phyloP scores from a whole-genome alignment of 2,797 vertebrate species.

The Simalia tracyae region DNA sequence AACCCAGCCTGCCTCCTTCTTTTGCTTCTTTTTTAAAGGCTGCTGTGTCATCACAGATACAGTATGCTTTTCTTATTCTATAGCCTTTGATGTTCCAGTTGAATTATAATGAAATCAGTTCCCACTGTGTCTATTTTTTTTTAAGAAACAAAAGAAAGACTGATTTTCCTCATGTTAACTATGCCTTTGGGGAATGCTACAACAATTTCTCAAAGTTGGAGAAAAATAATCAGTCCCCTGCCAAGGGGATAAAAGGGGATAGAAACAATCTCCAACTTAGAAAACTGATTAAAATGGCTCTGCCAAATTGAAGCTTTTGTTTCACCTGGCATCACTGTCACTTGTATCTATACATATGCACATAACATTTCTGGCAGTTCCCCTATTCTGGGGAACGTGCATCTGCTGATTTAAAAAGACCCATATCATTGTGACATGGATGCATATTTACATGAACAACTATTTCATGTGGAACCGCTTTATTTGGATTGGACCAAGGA shows the following conservation, averaged over 20 bases:
- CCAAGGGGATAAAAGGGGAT: neutral
- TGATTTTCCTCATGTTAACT: conserved; percentile 44
- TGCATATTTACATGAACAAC: neutral
- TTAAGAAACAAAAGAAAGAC: conserved; percentile 54
- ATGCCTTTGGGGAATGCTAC: conserved; percentile 45
- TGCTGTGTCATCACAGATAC: conserved; percentile 22
- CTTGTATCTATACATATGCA: neutral
- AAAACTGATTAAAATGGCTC: conserved; percentile 4
- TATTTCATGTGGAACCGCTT: neutral
- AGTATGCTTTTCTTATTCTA: conserved; percentile 35
- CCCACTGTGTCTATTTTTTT: conserved; percentile 62
- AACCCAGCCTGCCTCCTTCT: neutral
- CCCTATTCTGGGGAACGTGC: neutral
- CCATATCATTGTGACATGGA: neutral
- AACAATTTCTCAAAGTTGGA: conserved; percentile 43
- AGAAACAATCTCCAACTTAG: neutral
- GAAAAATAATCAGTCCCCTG: conserved; percentile 43
- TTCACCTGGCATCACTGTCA: neutral
- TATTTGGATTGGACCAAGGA: neutral
- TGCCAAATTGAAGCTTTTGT: neutral
- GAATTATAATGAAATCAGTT: conserved; percentile 58
- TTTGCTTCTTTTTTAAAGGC: neutral
- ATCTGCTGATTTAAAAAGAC: neutral
- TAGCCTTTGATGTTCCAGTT: conserved; percentile 58
- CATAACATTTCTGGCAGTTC: neutral